These are phyloP conservation scores for Pherbina coryleti DNA, from an alignment of 2,888 invertebrate species.

Conservation along the genomic window DNA sequence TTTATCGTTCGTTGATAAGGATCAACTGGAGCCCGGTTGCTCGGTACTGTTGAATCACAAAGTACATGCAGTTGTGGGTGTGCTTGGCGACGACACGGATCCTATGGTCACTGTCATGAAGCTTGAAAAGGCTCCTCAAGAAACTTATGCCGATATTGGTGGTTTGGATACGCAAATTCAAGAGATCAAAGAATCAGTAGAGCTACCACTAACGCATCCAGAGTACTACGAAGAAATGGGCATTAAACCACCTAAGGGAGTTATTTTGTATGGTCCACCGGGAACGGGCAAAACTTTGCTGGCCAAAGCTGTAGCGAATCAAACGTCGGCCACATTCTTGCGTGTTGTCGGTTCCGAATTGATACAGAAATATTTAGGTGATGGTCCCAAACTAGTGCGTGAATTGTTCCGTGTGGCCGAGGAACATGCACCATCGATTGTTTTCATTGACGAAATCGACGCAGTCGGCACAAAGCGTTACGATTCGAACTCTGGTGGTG, in stretches of 20 bases:
- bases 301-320: constrained; percentile 99
- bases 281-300: constrained; percentile 98
- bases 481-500: constrained; percentile 99
- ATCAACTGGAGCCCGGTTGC: constrained; percentile 98
- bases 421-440: constrained; percentile 99
- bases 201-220: constrained; percentile 97
- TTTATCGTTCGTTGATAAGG: constrained; percentile 98
- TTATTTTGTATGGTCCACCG: constrained; percentile 97
- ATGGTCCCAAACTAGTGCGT: constrained; percentile 97
- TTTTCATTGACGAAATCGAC: constrained; percentile 99
- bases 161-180: constrained; percentile 98
- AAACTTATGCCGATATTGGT: constrained; percentile 99
- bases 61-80: constrained; percentile 99
- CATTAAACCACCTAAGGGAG: constrained; percentile 99
- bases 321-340: constrained; percentile 98
- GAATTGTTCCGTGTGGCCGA: constrained; percentile 99
- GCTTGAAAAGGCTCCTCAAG: constrained; percentile 98
- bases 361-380: constrained; percentile 98
- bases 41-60: constrained; percentile 98
- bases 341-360: constrained; percentile 99
- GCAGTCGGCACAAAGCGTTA: constrained; percentile 99
- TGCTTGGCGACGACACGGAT: constrained; percentile 98
- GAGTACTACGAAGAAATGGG: constrained; percentile 99
- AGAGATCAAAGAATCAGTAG: constrained; percentile 98
- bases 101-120: constrained; percentile 99